A percentile compares a stretch with the other conserved stretches of the same genome.
These are phyloP conservation scores for Unio pictorum DNA, from an alignment of 2,888 invertebrate species.

Conservation along the genomic window DNA sequence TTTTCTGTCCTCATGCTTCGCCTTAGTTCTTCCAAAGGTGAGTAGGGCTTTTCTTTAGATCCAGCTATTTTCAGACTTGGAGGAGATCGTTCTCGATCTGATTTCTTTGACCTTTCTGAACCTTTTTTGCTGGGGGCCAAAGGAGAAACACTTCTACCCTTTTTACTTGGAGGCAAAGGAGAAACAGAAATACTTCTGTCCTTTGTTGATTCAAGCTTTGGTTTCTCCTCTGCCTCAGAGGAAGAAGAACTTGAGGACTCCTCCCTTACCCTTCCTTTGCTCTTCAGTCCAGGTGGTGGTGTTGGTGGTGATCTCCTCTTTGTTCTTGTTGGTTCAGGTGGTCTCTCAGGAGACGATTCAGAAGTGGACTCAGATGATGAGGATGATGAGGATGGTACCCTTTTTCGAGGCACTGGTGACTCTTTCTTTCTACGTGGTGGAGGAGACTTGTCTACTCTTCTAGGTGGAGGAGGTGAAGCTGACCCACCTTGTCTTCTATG, in stretches of 20 bases:
- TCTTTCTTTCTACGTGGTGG: constrained; percentile 1
- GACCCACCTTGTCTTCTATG: neutral
- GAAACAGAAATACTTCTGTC: too few species aligned
- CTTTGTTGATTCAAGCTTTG: neutral
- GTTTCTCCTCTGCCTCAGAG: neutral
- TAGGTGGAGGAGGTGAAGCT: neutral
- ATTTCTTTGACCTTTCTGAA: constrained; percentile 1
- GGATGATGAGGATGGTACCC: constrained; percentile 5
- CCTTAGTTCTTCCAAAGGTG: too few species aligned
- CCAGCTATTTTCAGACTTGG: neutral
- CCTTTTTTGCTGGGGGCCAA: too few species aligned
- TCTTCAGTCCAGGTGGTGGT: constrained; percentile 3
- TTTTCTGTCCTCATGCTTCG: too few species aligned
- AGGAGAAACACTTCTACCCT: too few species aligned
- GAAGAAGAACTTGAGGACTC: constrained; percentile 6
- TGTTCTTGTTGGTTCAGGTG: constrained; percentile 4
- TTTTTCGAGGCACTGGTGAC: constrained; percentile 1
- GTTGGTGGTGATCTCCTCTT: too few species aligned
- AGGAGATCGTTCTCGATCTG: neutral
- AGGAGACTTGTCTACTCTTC: neutral
- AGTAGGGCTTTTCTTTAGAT: neutral
- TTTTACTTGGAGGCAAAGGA: too few species aligned
- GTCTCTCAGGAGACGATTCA: constrained; percentile 28
- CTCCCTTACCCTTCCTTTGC: constrained; percentile 1
- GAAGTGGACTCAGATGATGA: constrained; percentile 19